Conservation (phyloP, 1,140 invertebrate species). For the Agrypnia vestita region DNA sequence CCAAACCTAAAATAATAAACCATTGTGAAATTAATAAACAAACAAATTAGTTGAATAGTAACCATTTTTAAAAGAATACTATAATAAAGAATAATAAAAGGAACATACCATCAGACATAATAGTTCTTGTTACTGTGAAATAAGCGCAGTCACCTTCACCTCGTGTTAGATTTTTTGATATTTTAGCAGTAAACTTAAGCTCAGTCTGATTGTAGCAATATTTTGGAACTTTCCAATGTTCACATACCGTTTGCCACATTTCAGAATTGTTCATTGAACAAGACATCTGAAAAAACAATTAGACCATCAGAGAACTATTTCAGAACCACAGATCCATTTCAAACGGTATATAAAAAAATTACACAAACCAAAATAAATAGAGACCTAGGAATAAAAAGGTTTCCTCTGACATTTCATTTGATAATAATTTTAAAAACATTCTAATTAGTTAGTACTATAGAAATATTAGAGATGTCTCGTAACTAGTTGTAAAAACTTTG, state of each 20-base stretch:
- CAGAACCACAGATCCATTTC: no score
- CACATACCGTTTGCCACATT: conserved; percentile 72
- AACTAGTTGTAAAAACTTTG: no score
- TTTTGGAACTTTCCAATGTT: conserved; percentile 71
- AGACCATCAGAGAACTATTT: no score
- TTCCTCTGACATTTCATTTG: no score
- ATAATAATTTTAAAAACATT: no score
- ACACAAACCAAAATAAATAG: no score
- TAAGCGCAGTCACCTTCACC: conserved; percentile 63
- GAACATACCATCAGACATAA: conserved; percentile 61
- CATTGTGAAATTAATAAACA: conserved; percentile 10
- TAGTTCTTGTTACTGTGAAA: conserved; percentile 63
- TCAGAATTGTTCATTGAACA: conserved; percentile 68
- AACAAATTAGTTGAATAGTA: background rate
- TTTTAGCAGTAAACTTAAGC: conserved; percentile 62
- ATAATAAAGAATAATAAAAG: no score
- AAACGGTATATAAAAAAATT: no score
- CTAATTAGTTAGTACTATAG: no score
- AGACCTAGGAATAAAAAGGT: no score
- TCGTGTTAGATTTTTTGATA: conserved; percentile 61
- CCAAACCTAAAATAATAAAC: conserved; percentile 32
- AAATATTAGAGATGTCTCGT: no score
- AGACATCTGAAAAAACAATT: conserved; percentile 66
- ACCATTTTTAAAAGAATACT: no score
- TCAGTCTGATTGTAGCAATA: conserved; percentile 66